Evolutionary conservation across 2,888 invertebrate genomes (phyloP).

Genomic region (Abrostola tripartita): DNA sequence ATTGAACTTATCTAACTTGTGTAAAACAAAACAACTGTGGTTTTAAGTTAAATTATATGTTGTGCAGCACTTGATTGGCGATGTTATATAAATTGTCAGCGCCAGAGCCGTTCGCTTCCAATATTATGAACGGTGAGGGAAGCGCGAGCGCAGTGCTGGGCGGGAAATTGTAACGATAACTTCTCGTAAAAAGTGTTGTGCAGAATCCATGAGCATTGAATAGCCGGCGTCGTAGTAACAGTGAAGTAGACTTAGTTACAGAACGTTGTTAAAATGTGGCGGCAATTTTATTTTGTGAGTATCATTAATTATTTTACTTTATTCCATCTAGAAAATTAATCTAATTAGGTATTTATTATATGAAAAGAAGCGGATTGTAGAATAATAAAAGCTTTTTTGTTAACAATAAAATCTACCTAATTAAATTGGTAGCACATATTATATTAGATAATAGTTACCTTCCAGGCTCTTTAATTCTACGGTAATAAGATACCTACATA

Average conservation of each 20-base stretch:
- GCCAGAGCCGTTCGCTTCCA: constrained; percentile 73
- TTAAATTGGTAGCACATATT: too few relatives aligned
- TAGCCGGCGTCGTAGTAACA: constrained; percentile 52
- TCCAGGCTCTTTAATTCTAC: too few relatives aligned
- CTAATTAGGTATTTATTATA: neutral
- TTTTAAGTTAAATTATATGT: constrained; percentile 73
- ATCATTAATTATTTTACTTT: constrained; percentile 2
- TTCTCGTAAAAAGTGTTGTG: constrained; percentile 56
- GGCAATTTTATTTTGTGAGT: constrained; percentile 58
- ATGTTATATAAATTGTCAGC: constrained; percentile 81
- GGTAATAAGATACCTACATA: too few relatives aligned
- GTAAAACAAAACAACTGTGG: constrained; percentile 76
- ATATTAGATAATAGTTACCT: too few relatives aligned
- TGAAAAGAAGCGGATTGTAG: too few relatives aligned
- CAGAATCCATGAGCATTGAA: constrained; percentile 40
- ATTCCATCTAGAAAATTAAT: neutral
- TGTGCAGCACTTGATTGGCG: constrained; percentile 72
- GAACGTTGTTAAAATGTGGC: constrained; percentile 67
- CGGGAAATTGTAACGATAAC: constrained; percentile 63
- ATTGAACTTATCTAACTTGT: constrained; percentile 80
- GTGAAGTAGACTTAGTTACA: constrained; percentile 54
- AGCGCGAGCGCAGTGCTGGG: constrained; percentile 72
- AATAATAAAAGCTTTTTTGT: too few relatives aligned
- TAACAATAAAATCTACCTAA: too few relatives aligned
- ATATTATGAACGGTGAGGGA: constrained; percentile 71